phyloP scores from a whole-genome alignment of 2,797 vertebrate genomes.

The Ctenochaetus hawaiiensis region DNA sequence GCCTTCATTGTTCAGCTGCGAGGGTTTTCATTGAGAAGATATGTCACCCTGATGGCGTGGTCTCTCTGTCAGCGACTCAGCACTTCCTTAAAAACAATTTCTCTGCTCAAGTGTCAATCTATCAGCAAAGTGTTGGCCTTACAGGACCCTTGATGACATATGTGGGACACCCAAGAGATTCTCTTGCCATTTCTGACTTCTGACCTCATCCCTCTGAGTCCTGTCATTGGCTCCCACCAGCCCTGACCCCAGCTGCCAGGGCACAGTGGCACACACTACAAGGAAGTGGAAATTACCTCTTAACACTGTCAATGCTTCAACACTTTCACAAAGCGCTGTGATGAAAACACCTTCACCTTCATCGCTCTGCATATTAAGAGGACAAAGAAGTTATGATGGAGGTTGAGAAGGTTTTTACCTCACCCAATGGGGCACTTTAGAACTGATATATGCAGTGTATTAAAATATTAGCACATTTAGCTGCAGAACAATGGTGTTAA shows the following conservation, averaged over 20 bases:
- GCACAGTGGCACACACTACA: conserved; percentile 22
- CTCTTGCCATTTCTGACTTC: conserved; percentile 52
- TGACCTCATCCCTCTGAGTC: conserved; percentile 71
- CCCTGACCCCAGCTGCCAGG: conserved; percentile 50
- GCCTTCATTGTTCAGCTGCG: conserved; percentile 20
- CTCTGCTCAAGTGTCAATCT: conserved; percentile 64
- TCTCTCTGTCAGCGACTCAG: conserved; percentile 74
- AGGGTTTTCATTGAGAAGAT: conserved; percentile 51
- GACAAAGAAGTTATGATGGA: conserved; percentile 39
- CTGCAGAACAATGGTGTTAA: conserved; percentile 25
- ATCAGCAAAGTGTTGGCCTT: conserved; percentile 75
- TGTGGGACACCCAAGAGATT: conserved; percentile 73
- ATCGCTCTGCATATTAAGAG: conserved; percentile 47
- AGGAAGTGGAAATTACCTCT: conserved; percentile 72
- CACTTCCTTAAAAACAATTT: conserved; percentile 76
- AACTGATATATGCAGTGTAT: conserved; percentile 46
- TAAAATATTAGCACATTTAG: conserved; percentile 60
- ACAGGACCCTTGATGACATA: conserved; percentile 75
- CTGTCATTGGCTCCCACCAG: conserved; percentile 64
- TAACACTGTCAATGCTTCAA: conserved; percentile 60
- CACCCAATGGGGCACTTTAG: conserved; percentile 40
- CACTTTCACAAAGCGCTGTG: conserved; percentile 48
- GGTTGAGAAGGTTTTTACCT: conserved; percentile 48
- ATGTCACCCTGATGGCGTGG: conserved; percentile 57
- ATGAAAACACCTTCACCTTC: conserved; percentile 55